A percentile compares a stretch with the other conserved stretches of the same genome.
Conservation (phyloP, 2,113 vertebrate species). For the Hylia prasina region DNA sequence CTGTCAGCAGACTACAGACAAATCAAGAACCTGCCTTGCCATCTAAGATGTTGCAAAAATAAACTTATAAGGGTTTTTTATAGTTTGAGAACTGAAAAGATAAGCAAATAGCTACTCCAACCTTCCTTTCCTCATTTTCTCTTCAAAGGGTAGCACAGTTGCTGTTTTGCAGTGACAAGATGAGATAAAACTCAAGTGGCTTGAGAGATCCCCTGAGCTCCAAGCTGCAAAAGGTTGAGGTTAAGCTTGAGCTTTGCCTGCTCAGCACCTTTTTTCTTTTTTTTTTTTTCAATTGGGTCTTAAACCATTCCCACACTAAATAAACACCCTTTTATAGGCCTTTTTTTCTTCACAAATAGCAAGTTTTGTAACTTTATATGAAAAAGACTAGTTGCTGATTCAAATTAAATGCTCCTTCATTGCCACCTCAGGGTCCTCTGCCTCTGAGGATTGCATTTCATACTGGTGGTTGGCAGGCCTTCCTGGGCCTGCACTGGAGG, state of each 20-base stretch:
- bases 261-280: slow-evolving; percentile 6
- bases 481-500: fast-evolving
- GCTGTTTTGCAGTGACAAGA: background rate
- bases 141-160: background rate
- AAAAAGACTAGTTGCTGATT: slow-evolving; percentile 21
- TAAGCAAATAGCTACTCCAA: background rate
- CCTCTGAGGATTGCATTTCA: fast-evolving
- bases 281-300: slow-evolving; percentile 29
- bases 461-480: background rate
- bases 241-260: slow-evolving; percentile 43
- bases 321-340: slow-evolving; percentile 42
- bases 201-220: background rate
- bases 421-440: background rate
- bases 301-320: slow-evolving; percentile 56
- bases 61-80: background rate
- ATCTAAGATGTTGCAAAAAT: background rate
- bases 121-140: background rate
- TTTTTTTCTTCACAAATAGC: background rate
- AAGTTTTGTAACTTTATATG: slow-evolving; percentile 8
- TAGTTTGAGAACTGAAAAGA: background rate
- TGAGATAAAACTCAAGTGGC: slow-evolving; percentile 35
- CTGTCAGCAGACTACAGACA: background rate
- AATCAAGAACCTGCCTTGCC: background rate
- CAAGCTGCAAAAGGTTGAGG: background rate
- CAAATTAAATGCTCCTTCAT: background rate